phyloP scores from a whole-genome alignment of 1,140 invertebrate genomes.

The Branchinecta lindahli region DNA sequence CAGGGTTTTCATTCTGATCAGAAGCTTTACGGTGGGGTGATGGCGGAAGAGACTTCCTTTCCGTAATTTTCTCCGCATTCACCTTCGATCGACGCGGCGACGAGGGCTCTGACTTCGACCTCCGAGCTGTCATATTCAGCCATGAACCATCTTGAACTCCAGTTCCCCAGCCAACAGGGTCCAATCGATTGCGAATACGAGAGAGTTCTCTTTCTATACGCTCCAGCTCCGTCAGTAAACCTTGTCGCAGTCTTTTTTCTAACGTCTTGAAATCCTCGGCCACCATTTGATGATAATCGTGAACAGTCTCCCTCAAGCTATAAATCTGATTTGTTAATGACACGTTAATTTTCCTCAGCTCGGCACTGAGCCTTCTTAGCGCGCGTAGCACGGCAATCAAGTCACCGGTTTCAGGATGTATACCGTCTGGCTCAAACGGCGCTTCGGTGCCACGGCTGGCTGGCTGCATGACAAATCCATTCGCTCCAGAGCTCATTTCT shows the following conservation, averaged over 20 bases:
- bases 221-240: not conserved
- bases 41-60: not conserved
- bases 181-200: not conserved
- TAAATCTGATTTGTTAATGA: not conserved
- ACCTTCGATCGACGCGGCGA: not conserved
- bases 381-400: not conserved
- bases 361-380: not conserved
- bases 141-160: not conserved
- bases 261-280: not conserved
- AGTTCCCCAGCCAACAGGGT: not conserved
- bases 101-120: not conserved
- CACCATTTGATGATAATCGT: not conserved
- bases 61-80: not conserved
- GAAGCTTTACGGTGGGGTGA: not conserved
- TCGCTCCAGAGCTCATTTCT: too few relatives aligned
- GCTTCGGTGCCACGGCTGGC: not conserved
- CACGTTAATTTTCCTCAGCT: constrained; percentile 3
- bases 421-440: not conserved
- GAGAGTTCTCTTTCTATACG: constrained; percentile 4
- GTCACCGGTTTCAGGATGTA: not conserved
- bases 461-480: too few relatives aligned
- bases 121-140: not conserved
- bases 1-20: too few relatives aligned
- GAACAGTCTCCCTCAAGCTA: constrained; percentile 1
- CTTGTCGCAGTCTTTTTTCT: constrained; percentile 3